A percentile compares a stretch with the other conserved stretches of the same genome.
phyloP scores from a whole-genome alignment of 2,797 vertebrate species.

The Ciconia nigra region DNA sequence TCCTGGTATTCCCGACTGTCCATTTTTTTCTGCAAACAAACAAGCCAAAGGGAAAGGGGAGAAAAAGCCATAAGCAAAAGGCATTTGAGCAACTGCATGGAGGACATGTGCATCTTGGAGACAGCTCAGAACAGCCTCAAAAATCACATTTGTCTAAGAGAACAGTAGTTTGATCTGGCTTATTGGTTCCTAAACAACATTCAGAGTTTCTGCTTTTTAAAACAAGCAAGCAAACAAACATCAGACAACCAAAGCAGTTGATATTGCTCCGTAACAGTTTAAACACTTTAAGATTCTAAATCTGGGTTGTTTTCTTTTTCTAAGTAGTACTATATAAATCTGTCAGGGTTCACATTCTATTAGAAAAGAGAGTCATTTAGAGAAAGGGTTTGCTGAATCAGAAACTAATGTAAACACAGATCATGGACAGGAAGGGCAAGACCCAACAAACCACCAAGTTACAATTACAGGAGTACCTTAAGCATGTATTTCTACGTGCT shows the following conservation, averaged over 20 bases:
- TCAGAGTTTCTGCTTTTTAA: background rate
- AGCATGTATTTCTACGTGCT: background rate
- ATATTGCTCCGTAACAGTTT: background rate
- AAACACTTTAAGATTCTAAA: background rate
- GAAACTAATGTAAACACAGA: background rate
- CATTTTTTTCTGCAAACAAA: constrained; percentile 90
- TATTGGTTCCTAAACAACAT: background rate
- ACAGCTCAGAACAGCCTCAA: background rate
- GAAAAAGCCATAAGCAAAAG: constrained; percentile 24
- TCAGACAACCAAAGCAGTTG: background rate
- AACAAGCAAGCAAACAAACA: background rate
- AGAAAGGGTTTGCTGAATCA: background rate
- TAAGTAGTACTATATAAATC: background rate
- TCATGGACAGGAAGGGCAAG: background rate
- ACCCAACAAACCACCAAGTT: background rate
- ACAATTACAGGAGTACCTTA: background rate
- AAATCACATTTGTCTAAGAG: background rate
- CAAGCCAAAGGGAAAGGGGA: background rate
- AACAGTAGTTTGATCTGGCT: background rate
- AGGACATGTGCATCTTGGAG: background rate
- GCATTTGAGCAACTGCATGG: background rate
- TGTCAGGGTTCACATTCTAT: background rate
- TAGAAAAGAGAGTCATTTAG: background rate
- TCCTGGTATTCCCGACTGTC: constrained; percentile 89
- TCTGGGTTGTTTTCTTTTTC: background rate